Base-by-base conservation (phyloP, 1,140 invertebrate genomes). In the Asbolus verrucosus region DNA sequence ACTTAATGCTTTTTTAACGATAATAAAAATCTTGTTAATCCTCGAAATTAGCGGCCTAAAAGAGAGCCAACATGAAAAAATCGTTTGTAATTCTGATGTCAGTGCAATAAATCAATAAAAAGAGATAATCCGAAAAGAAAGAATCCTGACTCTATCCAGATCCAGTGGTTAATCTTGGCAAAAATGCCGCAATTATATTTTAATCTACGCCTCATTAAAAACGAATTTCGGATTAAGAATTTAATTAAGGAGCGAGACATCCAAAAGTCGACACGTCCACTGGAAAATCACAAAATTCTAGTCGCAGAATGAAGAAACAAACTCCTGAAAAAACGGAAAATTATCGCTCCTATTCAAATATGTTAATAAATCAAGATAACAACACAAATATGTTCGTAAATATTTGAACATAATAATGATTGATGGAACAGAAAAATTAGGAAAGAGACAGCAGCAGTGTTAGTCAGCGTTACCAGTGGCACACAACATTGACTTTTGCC, bases 381-480 rank as follows among this genome's bases (percentile, higher is more conserved):
- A 8, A 16, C 27, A 27, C 19, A 54, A 54, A 54, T 54, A 11
- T 14, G 24, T 41, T 41, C 15, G 39, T 14, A 41, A 9, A 19
- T n/a, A 46, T 43, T 43, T 16, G 15, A 14, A 43, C 9, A 43
- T 16, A n/a, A n/a, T n/a, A n/a, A n/a, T n/a, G n/a, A n/a, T n/a
- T n/a, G n/a, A n/a, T n/a, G n/a, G n/a, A n/a, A n/a, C n/a, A n/a
- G n/a, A n/a, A n/a, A n/a, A n/a, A n/a, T n/a, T n/a, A n/a, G n/a
- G n/a, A n/a, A n/a, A n/a, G n/a, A n/a, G n/a, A n/a, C n/a, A n/a
- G 15, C 18, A 50, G 3, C 1, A 54, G 27, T 54, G 27, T 54
- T 54, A 54, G 46, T 54, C 46, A 54, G n/a, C 46, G 27, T 54
- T 54, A 54, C 46, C 46, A 54, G 46, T 54, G 46, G 46, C 46